Evolutionary conservation across 2,888 invertebrate genomes (phyloP), one percentile per base, ranked within the genome.

Genomic region (Notodonta dromedarius): DNA sequence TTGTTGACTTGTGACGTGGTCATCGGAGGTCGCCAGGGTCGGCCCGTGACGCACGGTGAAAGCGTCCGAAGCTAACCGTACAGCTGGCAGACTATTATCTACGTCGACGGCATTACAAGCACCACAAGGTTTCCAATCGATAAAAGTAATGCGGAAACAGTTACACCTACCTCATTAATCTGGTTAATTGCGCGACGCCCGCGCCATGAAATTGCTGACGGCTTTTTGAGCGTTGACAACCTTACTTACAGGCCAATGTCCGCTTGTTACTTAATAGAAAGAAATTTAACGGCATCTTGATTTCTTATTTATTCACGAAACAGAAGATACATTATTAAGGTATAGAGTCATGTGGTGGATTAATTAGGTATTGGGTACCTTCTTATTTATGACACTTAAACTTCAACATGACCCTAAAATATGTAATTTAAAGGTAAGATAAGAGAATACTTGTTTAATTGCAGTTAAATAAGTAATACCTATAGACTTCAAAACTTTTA

Each of bases 21-120:
- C 73, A 74, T 60, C 65, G 57, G 73, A 76, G 81, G 80, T 80
- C 79, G 61, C 46, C 53, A 74, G 74, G 82, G 83, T 82, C 83
- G 65, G 60, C 40, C 50, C 56, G 57, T 63, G 40, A 55, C 55
- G 16, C 55, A 56, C 56, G 69, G 83, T 75, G 83, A 83, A 83
- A 83, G 83, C 70, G 73, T 66, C 63, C 71, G 67, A 64, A 67
- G 62, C 66, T 62, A 74, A 69, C 11, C 35, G 16, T 16, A 51
- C 13, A 56, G 35, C 46, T 55, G 50, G 53, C 53, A 60, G 59
- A 57, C 72, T 61, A 54, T 69, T 69, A 72, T 67, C 66, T 61
- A 35, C 53, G n/a, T 24, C 24, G 24, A 50, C 35, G 35, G 57
- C 61, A 64, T 65, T 59, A 64, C 58, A 48, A 40, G 55, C 60